Conservation (phyloP, 2,797 vertebrate species). For the Xiphophorus birchmanni region DNA sequence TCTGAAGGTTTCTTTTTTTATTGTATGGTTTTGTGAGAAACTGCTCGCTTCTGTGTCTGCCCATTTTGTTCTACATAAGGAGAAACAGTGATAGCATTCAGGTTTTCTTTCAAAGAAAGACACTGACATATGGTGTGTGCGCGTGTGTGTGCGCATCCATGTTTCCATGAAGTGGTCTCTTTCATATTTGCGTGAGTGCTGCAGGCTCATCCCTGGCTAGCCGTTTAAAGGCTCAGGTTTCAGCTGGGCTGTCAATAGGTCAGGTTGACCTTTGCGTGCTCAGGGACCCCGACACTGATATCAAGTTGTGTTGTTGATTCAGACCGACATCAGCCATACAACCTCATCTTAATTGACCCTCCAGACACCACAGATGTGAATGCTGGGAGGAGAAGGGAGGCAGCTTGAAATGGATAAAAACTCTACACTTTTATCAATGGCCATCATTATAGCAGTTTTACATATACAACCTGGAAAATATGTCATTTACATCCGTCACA, state of each 20-base stretch:
- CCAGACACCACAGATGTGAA: constrained; percentile 52
- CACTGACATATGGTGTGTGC: constrained; percentile 10
- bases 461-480: background rate
- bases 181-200: constrained; percentile 49
- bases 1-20: background rate
- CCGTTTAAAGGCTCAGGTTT: constrained; percentile 67
- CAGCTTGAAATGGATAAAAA: constrained; percentile 8
- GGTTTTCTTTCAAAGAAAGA: background rate
- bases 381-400: constrained; percentile 15
- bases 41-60: background rate
- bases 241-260: constrained; percentile 63
- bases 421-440: background rate
- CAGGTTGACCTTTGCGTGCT: constrained; percentile 63
- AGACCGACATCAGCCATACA: constrained; percentile 43
- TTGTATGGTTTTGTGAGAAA: background rate
- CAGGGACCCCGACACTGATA: constrained; percentile 44
- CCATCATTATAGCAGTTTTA: background rate
- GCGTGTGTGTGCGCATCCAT: no score
- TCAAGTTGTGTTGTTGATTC: constrained; percentile 67
- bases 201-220: constrained; percentile 50
- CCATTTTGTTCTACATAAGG: background rate
- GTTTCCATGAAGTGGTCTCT: constrained; percentile 38
- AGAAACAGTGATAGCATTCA: background rate
- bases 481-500: background rate
- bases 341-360: constrained; percentile 67